These are phyloP conservation scores for Ommatoiulus sabulosus DNA, from an alignment of 2,888 invertebrate species.

Conservation along the genomic window DNA sequence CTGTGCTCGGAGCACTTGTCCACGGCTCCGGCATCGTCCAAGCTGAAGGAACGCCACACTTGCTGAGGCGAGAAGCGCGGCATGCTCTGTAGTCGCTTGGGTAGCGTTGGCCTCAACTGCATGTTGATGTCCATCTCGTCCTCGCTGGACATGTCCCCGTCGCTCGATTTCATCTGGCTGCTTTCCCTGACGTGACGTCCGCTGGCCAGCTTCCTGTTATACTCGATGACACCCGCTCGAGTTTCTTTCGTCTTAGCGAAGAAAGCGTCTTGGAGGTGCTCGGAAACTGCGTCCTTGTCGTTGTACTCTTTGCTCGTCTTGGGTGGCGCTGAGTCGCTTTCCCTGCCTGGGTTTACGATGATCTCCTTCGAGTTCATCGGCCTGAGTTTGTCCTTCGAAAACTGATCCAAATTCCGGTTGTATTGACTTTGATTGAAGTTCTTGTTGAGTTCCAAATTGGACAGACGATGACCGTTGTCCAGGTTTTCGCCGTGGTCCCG, in stretches of 20 bases:
- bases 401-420: slow-evolving; percentile 20
- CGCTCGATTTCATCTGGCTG: background rate
- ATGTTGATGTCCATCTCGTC: slow-evolving; percentile 75
- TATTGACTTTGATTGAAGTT: background rate
- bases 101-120: slow-evolving; percentile 81
- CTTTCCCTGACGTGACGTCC: slow-evolving; percentile 18
- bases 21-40: slow-evolving; percentile 60
- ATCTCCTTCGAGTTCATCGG: slow-evolving; percentile 37
- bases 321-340: background rate
- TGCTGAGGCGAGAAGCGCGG: slow-evolving; percentile 85
- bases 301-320: background rate
- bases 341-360: background rate
- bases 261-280: slow-evolving; percentile 53
- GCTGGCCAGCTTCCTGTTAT: slow-evolving; percentile 35
- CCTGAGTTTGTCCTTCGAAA: slow-evolving; percentile 29
- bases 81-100: slow-evolving; percentile 81
- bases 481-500: background rate
- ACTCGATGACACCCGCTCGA: slow-evolving; percentile 4
- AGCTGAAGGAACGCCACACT: slow-evolving; percentile 78
- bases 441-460: slow-evolving; percentile 26
- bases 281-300: slow-evolving; percentile 39
- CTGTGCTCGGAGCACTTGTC: slow-evolving; percentile 54
- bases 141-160: slow-evolving; percentile 59
- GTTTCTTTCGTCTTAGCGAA: slow-evolving; percentile 49
- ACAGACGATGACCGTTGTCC: background rate